These are phyloP conservation scores for Anguilla rostrata DNA, from an alignment of 2,113 vertebrate species.

Conservation along the genomic window DNA sequence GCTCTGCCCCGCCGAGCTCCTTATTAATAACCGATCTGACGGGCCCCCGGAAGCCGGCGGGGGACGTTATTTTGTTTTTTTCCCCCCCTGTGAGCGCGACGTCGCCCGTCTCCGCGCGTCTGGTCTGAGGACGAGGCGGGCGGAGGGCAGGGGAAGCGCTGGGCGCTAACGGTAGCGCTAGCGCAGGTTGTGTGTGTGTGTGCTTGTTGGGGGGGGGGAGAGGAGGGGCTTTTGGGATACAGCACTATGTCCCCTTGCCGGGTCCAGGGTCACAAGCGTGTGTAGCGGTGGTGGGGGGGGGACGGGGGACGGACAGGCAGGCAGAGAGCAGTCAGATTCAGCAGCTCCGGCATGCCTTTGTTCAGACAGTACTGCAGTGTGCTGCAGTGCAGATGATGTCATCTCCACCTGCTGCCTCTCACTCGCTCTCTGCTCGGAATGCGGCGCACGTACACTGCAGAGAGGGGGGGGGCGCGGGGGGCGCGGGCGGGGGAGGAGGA, in stretches of 20 bases:
- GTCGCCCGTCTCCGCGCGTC: constrained; percentile 12
- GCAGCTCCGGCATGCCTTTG: constrained; percentile 75
- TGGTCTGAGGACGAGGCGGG: neutral
- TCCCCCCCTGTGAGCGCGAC: neutral
- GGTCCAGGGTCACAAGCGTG: neutral
- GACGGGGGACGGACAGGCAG: constrained; percentile 31
- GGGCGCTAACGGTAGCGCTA: neutral
- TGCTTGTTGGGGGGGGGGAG: neutral
- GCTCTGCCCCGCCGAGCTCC: neutral
- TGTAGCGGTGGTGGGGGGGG: neutral
- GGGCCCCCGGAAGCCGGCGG: neutral
- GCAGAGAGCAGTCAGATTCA: constrained; percentile 53
- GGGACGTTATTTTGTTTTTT: neutral
- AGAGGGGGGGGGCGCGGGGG: constrained; percentile 52
- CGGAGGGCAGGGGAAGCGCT: neutral
- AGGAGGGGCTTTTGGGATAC: neutral
- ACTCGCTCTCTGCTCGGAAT: constrained; percentile 68
- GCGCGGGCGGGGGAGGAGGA: constrained; percentile 11
- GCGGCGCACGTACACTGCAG: constrained; percentile 76
- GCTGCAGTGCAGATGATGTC: constrained; percentile 83
- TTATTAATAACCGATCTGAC: neutral
- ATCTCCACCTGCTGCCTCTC: constrained; percentile 75
- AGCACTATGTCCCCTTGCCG: too few species aligned
- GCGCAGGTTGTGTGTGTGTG: neutral
- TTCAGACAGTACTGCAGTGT: constrained; percentile 80